Base-by-base conservation (phyloP, 2,113 vertebrate genomes). In the Hydrochoerus hydrochaeris region DNA sequence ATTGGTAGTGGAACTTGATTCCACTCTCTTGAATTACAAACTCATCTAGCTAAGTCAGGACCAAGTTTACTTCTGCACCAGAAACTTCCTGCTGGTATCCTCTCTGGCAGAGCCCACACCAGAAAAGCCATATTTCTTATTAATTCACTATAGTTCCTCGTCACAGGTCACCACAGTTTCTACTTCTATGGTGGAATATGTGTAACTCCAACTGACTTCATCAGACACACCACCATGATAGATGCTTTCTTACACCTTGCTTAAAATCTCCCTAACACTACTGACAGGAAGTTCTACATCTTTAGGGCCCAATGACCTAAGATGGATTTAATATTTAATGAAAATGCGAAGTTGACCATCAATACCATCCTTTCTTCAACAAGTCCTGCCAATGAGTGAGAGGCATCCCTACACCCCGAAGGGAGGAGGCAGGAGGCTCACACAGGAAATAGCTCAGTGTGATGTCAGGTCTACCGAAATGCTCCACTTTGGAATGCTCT, bases 201-300 rank as follows among this genome's bases (percentile, higher is more conserved):
- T 1, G 13, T 75, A 73, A 85, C 38, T 91, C 84, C 60, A 93
- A 85, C 24, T 49, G n/a, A 81, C 57, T 26, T 85, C 49, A 88
- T 69, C 30, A 85, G 41, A 90, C 73, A 38, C 20, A 67, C 26
- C 3, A 20, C 35, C 57, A 57, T 83, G 82, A 84, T 35, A 77
- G 32, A 88, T 28, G 46, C 7, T 84, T 69, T 52, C 92, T 60
- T 81, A 63, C 60, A 32, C 28, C 41, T 88, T 44, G 13, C 30
- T 85, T 85, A 88, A 85, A 88, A n/a, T 63, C 63, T 81, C 19
- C 92, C 67, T 88, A 35, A 81, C 57, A 96, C 5, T 17, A 84
- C 38, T 75, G 52, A 9, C 17, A 92, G 30, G 52, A 28, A 73
- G 49, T 20, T 95, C 46, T 83, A 38, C 83, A 67, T 49, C 30